A percentile compares a stretch with the other conserved stretches of the same genome.
phyloP scores from a whole-genome alignment of 2,113 vertebrate species.

The Puma concolor region DNA sequence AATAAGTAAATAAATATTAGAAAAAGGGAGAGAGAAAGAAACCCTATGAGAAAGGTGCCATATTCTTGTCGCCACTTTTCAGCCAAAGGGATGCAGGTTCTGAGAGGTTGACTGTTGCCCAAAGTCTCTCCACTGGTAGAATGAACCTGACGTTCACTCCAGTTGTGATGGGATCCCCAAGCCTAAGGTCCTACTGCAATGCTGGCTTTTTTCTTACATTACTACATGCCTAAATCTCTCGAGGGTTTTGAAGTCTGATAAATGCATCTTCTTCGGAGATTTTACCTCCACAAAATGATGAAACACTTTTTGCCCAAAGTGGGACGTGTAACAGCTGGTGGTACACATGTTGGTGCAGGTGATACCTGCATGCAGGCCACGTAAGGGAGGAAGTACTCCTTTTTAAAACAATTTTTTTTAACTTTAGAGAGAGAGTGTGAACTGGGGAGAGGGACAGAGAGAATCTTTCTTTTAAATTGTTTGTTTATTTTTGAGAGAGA shows the following conservation, averaged over 20 bases:
- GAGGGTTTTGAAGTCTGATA: not conserved
- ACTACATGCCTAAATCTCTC: not conserved
- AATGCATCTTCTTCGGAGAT: not conserved
- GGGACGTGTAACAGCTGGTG: not conserved
- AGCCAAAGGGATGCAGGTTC: not conserved
- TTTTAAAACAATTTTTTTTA: not conserved
- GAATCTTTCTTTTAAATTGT: too few species aligned
- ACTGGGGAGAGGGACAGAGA: too few species aligned
- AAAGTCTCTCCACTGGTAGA: not conserved
- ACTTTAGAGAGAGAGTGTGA: too few species aligned
- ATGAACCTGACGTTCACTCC: not conserved
- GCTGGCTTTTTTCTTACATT: not conserved
- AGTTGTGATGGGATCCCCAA: not conserved
- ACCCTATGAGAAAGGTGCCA: not conserved
- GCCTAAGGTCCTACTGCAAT: not conserved
- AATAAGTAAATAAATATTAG: too few species aligned
- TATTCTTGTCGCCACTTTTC: not conserved
- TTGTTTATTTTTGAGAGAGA: too few species aligned
- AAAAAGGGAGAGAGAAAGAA: not conserved
- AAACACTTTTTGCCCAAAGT: not conserved
- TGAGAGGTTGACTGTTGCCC: not conserved
- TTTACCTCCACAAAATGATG: not conserved
- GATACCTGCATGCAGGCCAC: not conserved
- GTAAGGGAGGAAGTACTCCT: fast-evolving
- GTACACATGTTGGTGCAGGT: not conserved